A percentile compares a stretch with the other conserved stretches of the same genome.
phyloP scores from a whole-genome alignment of 2,888 invertebrate genomes.

The Schizaphis graminum region DNA sequence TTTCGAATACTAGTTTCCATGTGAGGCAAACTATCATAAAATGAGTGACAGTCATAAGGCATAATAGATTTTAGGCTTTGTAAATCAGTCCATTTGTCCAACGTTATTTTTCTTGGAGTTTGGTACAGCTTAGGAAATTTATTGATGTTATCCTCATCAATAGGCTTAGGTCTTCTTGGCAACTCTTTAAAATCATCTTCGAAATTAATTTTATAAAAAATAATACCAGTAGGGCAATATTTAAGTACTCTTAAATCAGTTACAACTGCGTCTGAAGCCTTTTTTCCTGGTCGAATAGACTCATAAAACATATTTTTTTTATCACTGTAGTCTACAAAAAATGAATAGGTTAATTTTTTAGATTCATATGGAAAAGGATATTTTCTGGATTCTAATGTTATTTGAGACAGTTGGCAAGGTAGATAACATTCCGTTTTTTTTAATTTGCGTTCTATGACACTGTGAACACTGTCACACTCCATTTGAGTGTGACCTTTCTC shows the following conservation, averaged over 20 bases:
- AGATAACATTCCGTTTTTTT: not conserved
- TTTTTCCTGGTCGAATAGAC: not conserved
- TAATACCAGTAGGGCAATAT: slow-evolving; percentile 32
- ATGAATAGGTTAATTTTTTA: not conserved
- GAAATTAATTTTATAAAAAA: not conserved
- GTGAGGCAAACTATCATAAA: too few species aligned
- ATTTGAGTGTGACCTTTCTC: slow-evolving; percentile 69
- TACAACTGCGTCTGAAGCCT: slow-evolving; percentile 25
- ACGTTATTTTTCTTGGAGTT: not conserved
- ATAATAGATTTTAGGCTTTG: not conserved
- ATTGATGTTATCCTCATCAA: not conserved
- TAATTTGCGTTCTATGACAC: slow-evolving; percentile 67
- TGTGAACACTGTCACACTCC: slow-evolving; percentile 69
- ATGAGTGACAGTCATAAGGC: not conserved
- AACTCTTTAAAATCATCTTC: not conserved
- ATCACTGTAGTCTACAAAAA: not conserved
- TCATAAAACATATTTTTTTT: not conserved
- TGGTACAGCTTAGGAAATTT: not conserved
- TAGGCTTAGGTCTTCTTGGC: not conserved
- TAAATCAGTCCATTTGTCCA: not conserved
- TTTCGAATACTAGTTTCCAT: too few species aligned
- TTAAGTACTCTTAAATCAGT: slow-evolving; percentile 36
- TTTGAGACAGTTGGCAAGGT: not conserved
- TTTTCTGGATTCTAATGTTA: not conserved
- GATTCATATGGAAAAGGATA: not conserved